A percentile compares a stretch with the other conserved stretches of the same genome.
These are phyloP conservation scores for Odontocolon sp. DNA, from an alignment of 2,888 invertebrate genomes.

Conservation along the genomic window DNA sequence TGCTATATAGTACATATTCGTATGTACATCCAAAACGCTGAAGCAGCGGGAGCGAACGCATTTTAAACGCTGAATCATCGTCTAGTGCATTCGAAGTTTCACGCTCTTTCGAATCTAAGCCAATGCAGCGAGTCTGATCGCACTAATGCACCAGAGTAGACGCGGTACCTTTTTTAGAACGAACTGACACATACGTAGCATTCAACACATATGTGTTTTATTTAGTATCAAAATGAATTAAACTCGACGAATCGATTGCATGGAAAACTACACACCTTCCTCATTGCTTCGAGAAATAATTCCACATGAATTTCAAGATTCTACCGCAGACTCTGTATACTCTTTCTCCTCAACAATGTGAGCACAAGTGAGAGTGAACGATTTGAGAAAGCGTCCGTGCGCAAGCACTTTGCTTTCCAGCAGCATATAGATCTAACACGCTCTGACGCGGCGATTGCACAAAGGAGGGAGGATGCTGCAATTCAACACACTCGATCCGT, in stretches of 20 bases:
- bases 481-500: background rate
- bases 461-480: slow-evolving; percentile 18
- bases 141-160: background rate
- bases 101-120: slow-evolving; percentile 43
- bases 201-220: background rate
- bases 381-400: slow-evolving; percentile 42
- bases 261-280: background rate
- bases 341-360: slow-evolving; percentile 28
- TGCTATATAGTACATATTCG: no score
- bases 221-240: background rate
- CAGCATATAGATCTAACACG: background rate
- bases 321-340: background rate
- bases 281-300: slow-evolving; percentile 18
- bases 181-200: background rate
- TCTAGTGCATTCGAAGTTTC: slow-evolving; percentile 29
- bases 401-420: slow-evolving; percentile 52
- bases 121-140: background rate
- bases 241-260: background rate
- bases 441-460: background rate
- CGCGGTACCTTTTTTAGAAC: slow-evolving; percentile 16
- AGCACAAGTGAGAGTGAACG: slow-evolving; percentile 45
- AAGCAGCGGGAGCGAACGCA: background rate
- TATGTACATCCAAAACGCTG: no score
- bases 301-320: background rate
- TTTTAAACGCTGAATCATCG: slow-evolving; percentile 51